phyloP scores from a whole-genome alignment of 2,113 vertebrate genomes.

The Gnathonemus echidnorhynchus region DNA sequence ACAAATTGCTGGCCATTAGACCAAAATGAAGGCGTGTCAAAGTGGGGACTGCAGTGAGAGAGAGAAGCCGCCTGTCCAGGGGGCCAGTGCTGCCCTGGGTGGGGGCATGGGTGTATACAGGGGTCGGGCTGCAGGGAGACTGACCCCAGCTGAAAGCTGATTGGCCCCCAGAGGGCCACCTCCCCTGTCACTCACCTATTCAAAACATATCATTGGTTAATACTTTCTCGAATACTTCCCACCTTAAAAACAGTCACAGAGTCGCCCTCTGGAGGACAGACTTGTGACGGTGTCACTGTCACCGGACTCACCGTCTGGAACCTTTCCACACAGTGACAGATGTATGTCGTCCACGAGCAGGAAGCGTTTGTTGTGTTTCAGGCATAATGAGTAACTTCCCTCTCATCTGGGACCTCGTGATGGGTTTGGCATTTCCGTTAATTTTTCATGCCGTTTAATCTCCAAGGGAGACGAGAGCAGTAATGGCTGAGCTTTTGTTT shows the following conservation, averaged over 20 bases:
- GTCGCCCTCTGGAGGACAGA: background rate
- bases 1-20: constrained; percentile 33
- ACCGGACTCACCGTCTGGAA: background rate
- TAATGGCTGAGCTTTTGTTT: background rate
- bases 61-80: constrained; percentile 23
- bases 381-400: constrained; percentile 5
- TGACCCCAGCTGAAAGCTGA: background rate
- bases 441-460: constrained; percentile 9
- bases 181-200: background rate
- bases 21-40: constrained; percentile 20
- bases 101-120: background rate
- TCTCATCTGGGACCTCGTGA: background rate
- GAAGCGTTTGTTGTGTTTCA: constrained; percentile 9
- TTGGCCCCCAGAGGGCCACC: background rate
- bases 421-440: background rate
- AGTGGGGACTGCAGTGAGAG: constrained; percentile 34
- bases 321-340: background rate
- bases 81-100: constrained; percentile 13
- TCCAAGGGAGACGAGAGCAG: background rate
- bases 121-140: background rate
- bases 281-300: background rate
- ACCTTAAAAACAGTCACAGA: background rate
- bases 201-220: background rate
- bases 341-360: background rate
- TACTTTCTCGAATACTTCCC: background rate